A percentile compares a stretch with the other conserved stretches of the same genome.
Conservation (phyloP, 2,797 vertebrate genomes). For the Poeciliopsis paucimaculata region DNA sequence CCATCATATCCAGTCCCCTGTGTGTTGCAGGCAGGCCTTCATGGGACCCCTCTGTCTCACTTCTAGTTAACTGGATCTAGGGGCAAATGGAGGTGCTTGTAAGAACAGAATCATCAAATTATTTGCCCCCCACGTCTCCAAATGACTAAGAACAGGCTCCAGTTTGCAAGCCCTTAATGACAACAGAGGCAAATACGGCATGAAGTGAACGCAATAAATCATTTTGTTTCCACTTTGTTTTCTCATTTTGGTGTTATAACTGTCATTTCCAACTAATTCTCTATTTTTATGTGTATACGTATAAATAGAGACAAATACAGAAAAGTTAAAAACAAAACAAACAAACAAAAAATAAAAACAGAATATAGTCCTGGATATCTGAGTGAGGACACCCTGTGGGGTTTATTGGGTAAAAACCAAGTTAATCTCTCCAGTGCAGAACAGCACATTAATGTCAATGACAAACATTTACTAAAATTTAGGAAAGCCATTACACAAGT, state of each 20-base stretch:
- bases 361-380: neutral
- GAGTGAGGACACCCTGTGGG: neutral
- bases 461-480: conserved; percentile 16
- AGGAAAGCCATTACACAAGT: conserved; percentile 18
- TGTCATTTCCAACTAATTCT: too few species aligned
- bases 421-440: neutral
- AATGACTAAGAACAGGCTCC: neutral
- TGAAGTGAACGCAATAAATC: neutral
- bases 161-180: neutral
- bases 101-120: neutral
- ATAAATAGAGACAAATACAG: too few species aligned
- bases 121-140: neutral
- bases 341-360: too few species aligned
- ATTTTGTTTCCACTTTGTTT: neutral
- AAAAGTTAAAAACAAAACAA: too few species aligned
- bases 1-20: conserved; percentile 1
- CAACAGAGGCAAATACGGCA: neutral
- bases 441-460: conserved; percentile 15
- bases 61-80: neutral
- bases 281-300: too few species aligned
- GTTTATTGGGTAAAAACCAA: neutral
- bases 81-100: neutral
- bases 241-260: neutral
- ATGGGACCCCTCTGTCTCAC: neutral
- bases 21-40: neutral